These are phyloP conservation scores for Tupaia chinensis DNA, from an alignment of 2,113 vertebrate genomes.

Conservation along the genomic window DNA sequence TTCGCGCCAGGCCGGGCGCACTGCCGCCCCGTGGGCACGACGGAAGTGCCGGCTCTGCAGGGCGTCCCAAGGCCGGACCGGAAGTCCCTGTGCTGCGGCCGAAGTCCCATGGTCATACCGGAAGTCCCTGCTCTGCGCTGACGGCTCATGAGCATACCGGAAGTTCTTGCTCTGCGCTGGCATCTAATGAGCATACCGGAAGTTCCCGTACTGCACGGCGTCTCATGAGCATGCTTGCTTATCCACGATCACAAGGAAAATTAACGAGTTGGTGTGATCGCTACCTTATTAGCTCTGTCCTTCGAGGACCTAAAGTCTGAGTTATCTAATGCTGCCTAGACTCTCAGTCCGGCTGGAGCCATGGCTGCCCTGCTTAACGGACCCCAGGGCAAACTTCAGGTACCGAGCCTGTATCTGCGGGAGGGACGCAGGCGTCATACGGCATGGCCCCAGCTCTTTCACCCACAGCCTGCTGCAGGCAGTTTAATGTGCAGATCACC, in stretches of 20 bases:
- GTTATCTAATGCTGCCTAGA: background rate
- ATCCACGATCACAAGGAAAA: background rate
- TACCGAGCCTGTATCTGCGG: fast-evolving
- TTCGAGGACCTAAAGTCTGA: background rate
- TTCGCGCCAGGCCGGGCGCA: no score
- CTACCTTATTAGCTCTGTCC: background rate
- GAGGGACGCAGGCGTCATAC: fast-evolving
- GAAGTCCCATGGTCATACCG: no score
- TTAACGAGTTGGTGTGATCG: background rate
- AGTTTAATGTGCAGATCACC: background rate
- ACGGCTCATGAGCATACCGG: no score
- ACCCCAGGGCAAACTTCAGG: background rate
- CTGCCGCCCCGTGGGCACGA: no score
- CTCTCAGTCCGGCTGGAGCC: background rate
- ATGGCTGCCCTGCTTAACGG: fast-evolving
- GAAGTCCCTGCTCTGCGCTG: no score
- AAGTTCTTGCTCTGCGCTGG: no score
- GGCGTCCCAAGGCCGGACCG: no score
- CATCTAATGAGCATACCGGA: no score
- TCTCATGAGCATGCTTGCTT: no score
- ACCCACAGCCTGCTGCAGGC: background rate
- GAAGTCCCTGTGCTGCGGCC: no score
- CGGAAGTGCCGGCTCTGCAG: no score
- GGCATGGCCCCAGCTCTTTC: background rate
- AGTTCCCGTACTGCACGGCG: no score